Base-by-base conservation (phyloP, 2,888 invertebrate genomes). In the Amiota mariae region DNA sequence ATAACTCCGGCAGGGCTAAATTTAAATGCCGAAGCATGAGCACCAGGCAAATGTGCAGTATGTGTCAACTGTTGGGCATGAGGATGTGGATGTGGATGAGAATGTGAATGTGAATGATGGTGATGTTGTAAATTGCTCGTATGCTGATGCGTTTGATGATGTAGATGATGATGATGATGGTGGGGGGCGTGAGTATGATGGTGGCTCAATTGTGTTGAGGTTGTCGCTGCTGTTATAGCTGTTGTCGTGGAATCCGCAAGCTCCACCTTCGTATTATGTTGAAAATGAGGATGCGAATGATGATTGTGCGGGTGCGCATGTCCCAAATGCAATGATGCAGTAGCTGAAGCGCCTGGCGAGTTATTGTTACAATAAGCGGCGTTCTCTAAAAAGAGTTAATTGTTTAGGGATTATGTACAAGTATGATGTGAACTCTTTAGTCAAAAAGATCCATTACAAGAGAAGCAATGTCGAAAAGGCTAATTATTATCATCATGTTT, bases 181-280 rank as follows among this genome's bases (percentile, higher is more conserved):
- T 72, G 77, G 11, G 82, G 80, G 36, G 36, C 51, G n/a, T 68
- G 67, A 46, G 18, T 46, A 63, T 68, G 67, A 12, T 46, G 74
- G 72, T 77, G 73, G 24, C 72, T 75, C 3, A 68, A 68, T n/a
- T 68, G 48, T n/a, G 72, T 68, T 48, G 54, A 0, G 78, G 80
- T 1, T 76, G 81, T 1, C 77, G 84, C 0, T 84, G 81, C 0
- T 81, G 81, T 0, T 80, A 81, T 0, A 9, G 81, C 82, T 13
- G 88, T 85, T 64, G 89, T 90, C 15, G 90, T 90, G n/a, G 90
- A 90, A 80, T 90, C 90, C 56, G 90, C 89, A 80, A 89, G 88
- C 78, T 90, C 90, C 49, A 87, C 82, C 80, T 89, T 88, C 8
- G 87, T 87, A 73, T 85, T 89, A 66, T 87, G 82, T 71, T 84